These are phyloP conservation scores for Colaptes auratus DNA, from an alignment of 2,113 vertebrate genomes.

Conservation along the genomic window DNA sequence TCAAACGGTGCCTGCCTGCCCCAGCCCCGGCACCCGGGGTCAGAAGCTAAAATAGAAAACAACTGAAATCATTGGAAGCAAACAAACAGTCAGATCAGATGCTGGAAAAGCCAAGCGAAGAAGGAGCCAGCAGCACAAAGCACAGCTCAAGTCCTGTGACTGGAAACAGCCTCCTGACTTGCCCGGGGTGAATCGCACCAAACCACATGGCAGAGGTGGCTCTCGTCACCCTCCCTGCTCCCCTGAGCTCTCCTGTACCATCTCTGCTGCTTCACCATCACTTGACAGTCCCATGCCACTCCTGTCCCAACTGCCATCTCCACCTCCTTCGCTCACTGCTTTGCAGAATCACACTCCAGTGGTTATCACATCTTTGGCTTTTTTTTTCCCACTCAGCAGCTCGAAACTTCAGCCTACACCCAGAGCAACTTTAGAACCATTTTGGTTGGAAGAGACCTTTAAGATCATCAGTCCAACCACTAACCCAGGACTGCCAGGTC, in stretches of 20 bases:
- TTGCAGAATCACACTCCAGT: neutral
- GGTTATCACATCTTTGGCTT: neutral
- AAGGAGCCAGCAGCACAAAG: conserved; percentile 36
- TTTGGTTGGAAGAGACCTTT: neutral
- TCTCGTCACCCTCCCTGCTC: neutral
- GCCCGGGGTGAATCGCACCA: neutral
- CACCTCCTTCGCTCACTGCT: neutral
- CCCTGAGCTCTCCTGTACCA: neutral
- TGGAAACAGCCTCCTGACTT: conserved; percentile 12
- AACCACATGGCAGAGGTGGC: neutral
- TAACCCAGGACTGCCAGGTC: neutral
- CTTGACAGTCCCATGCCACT: neutral
- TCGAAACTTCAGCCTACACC: neutral
- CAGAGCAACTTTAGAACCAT: neutral
- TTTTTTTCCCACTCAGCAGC: neutral
- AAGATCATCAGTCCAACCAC: neutral
- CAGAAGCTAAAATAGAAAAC: conserved; percentile 68
- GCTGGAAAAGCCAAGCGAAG: conserved; percentile 46
- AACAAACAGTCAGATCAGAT: conserved; percentile 58
- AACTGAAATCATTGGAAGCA: conserved; percentile 62
- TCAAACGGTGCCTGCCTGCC: conserved; percentile 65
- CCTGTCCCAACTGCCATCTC: neutral
- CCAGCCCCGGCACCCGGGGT: conserved; percentile 55
- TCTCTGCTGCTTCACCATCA: neutral
- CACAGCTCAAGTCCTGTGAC: neutral